Evolutionary conservation across 2,113 vertebrate species (phyloP).

Genomic region (Rhipidura dahli): DNA sequence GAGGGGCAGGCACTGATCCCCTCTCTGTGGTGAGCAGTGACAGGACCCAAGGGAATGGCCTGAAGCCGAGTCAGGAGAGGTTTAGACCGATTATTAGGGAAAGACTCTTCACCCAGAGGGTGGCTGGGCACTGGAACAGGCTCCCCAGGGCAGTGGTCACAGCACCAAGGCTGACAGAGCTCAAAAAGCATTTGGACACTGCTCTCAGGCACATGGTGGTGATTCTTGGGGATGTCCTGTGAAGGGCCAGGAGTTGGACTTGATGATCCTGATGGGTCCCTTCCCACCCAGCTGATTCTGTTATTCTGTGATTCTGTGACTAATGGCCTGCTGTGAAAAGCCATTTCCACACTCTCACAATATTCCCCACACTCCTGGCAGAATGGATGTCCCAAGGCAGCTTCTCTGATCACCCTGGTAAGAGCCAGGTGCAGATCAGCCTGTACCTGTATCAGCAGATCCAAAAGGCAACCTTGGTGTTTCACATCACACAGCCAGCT

Average conservation of each 20-base stretch:
- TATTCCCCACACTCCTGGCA: accelerated
- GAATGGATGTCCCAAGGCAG: background rate
- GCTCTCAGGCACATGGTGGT: background rate
- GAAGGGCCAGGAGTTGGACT: background rate
- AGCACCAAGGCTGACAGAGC: background rate
- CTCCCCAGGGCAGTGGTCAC: accelerated
- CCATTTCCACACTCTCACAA: background rate
- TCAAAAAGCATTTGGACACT: background rate
- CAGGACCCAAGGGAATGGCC: accelerated
- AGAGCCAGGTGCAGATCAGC: background rate
- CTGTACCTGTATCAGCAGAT: background rate
- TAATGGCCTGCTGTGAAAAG: background rate
- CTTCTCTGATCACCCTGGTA: too few relatives aligned
- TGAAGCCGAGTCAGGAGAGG: background rate
- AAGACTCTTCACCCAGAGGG: background rate
- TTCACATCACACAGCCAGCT: background rate
- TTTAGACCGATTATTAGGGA: background rate
- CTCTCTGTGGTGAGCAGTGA: background rate
- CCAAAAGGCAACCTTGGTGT: background rate
- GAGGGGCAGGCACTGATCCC: background rate
- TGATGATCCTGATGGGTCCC: background rate
- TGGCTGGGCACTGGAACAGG: background rate
- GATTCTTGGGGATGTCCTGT: too few relatives aligned
- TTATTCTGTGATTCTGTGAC: background rate
- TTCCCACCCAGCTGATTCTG: background rate